A percentile compares a stretch with the other conserved stretches of the same genome.
Evolutionary conservation across 2,888 invertebrate genomes (phyloP).

Genomic region (Lasioglossum pauxillum): DNA sequence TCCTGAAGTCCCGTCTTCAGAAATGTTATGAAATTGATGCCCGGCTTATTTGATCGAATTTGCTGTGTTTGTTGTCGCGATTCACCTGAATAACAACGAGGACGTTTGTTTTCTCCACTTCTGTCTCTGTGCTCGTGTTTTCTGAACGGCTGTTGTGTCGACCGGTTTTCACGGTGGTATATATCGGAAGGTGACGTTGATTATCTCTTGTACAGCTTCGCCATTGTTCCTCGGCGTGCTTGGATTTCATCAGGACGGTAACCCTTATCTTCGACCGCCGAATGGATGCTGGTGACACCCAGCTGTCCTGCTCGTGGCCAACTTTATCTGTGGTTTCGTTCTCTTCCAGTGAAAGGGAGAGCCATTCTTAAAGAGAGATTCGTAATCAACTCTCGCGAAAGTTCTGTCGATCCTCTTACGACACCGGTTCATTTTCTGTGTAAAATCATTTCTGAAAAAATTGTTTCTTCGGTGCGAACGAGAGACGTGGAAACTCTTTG

Average conservation of each 20-base stretch:
- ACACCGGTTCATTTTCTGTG: background rate
- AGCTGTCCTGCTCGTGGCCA: background rate
- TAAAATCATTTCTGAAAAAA: no score
- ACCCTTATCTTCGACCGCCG: background rate
- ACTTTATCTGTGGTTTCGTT: background rate
- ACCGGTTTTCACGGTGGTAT: constrained; percentile 4
- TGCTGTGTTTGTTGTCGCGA: background rate
- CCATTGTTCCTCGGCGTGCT: background rate
- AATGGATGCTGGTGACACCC: background rate
- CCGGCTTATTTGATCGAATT: background rate
- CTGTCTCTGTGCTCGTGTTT: background rate
- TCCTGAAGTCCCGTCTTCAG: background rate
- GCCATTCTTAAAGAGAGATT: background rate
- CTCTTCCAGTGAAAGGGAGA: background rate
- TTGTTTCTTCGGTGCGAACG: no score
- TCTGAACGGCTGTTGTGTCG: constrained; percentile 7
- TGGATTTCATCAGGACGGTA: constrained; percentile 11
- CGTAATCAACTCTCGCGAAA: background rate
- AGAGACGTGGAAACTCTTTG: no score
- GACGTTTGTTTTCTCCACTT: background rate
- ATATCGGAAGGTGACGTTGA: constrained; percentile 17
- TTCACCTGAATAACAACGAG: background rate
- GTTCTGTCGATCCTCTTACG: background rate
- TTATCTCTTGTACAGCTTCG: constrained; percentile 9
- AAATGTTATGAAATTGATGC: background rate